Evolutionary conservation across 2,113 vertebrate genomes (phyloP), one percentile per base, ranked within the genome.

Genomic region (Engraulis encrasicolus): DNA sequence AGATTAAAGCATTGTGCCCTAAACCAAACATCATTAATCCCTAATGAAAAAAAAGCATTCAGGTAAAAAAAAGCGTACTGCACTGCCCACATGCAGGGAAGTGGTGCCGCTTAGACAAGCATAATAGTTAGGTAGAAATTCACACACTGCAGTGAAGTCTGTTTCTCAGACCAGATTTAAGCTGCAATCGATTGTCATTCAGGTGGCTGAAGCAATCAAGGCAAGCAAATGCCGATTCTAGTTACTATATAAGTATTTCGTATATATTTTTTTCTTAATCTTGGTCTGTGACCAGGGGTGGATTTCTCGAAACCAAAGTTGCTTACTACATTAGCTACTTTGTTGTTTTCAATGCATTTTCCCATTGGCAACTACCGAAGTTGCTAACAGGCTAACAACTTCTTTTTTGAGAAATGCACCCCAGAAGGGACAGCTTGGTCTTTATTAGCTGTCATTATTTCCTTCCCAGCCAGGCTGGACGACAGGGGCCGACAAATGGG

Each of bases 391-490:
- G n/a, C n/a, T n/a, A n/a, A n/a, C n/a, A n/a, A n/a, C n/a, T n/a
- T n/a, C n/a, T n/a, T n/a, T n/a, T n/a, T n/a, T n/a, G n/a, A n/a
- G n/a, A n/a, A n/a, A n/a, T n/a, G n/a, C n/a, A n/a, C n/a, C n/a
- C n/a, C n/a, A 84, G 82, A 89, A 84, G 48, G 78, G 78, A 78
- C 79, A 61, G 58, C 78, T 85, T 84, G 58, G 80, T 85, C 84
- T 87, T 86, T 85, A 88, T 85, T 82, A 85, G 27, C 49, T 9
- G 37, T 82, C 85, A 82, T 83, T 85, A 81, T 83, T 86, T 83
- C 77, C 79, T 78, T 83, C 23, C 54, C 12, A 15, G 66, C n/a
- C 27, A n/a, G n/a, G n/a, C n/a, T n/a, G n/a, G n/a, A n/a, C n/a
- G n/a, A n/a, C n/a, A n/a, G n/a, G n/a, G n/a, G n/a, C n/a, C n/a